Conservation (phyloP, 2,113 vertebrate genomes). For the Python bivittatus region DNA sequence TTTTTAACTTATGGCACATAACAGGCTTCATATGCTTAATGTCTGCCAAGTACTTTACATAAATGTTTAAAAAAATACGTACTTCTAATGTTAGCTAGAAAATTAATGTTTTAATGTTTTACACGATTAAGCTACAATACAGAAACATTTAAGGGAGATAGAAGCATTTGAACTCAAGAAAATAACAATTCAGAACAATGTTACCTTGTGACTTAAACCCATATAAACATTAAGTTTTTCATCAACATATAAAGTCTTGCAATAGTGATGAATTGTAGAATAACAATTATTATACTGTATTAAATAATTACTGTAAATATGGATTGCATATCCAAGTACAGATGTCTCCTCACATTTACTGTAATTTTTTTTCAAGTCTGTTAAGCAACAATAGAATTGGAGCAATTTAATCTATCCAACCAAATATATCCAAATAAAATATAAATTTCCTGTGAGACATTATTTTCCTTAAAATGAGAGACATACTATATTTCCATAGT, state of each 20-base stretch:
- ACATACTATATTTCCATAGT: not conserved
- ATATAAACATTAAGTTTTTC: not conserved
- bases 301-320: not conserved
- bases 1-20: slow-evolving; percentile 62
- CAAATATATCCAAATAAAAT: not conserved
- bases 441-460: not conserved
- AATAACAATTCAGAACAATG: not conserved
- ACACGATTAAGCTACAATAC: slow-evolving; percentile 53
- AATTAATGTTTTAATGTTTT: not conserved
- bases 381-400: not conserved
- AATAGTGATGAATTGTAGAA: not conserved
- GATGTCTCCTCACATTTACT: not conserved
- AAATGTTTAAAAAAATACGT: slow-evolving; percentile 57
- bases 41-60: slow-evolving; percentile 60
- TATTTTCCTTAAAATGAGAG: not conserved
- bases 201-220: not conserved
- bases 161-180: not conserved
- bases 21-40: slow-evolving; percentile 54
- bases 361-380: not conserved
- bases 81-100: slow-evolving; percentile 64
- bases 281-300: not conserved
- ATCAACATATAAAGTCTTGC: not conserved
- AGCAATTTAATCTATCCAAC: not conserved
- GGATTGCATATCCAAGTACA: not conserved
- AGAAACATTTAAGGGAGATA: slow-evolving; percentile 20